These are phyloP conservation scores for Brachionus angularis DNA, from an alignment of 1,140 invertebrate genomes.

Conservation along the genomic window DNA sequence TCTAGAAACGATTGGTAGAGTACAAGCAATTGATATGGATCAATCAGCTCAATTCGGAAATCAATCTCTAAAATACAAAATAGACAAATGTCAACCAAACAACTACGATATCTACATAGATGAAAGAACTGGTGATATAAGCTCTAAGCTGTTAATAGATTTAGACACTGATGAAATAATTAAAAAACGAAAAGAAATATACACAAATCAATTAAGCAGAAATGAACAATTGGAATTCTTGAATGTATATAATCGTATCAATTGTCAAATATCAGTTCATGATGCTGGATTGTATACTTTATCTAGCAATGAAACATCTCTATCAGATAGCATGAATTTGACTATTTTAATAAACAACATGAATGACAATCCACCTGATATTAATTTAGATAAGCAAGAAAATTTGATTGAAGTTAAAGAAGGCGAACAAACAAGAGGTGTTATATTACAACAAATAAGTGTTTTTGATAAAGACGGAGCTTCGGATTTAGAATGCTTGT, in stretches of 20 bases:
- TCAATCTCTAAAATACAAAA: constrained; percentile 29
- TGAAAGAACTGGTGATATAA: constrained; percentile 24
- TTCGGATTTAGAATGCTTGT: constrained; percentile 8
- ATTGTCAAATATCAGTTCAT: constrained; percentile 20
- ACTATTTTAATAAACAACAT: constrained; percentile 19
- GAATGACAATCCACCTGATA: constrained; percentile 39
- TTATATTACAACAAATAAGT: constrained; percentile 20
- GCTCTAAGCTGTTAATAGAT: constrained; percentile 2
- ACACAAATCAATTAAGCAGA: not conserved
- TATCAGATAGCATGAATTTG: constrained; percentile 12
- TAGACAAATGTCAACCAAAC: constrained; percentile 4
- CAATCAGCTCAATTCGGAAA: constrained; percentile 37
- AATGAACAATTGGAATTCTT: constrained; percentile 12
- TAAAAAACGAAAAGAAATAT: not conserved
- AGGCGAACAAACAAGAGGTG: constrained; percentile 20
- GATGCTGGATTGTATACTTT: constrained; percentile 5
- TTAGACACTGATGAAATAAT: constrained; percentile 30
- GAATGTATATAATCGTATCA: not conserved
- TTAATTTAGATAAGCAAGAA: constrained; percentile 23
- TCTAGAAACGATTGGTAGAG: not conserved
- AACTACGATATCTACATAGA: constrained; percentile 29
- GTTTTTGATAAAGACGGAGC: constrained; percentile 38
- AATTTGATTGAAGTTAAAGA: constrained; percentile 31
- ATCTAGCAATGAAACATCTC: not conserved
- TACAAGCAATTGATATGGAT: constrained; percentile 3